Conservation (phyloP, 2,888 invertebrate genomes). For the Melanostoma scalare region DNA sequence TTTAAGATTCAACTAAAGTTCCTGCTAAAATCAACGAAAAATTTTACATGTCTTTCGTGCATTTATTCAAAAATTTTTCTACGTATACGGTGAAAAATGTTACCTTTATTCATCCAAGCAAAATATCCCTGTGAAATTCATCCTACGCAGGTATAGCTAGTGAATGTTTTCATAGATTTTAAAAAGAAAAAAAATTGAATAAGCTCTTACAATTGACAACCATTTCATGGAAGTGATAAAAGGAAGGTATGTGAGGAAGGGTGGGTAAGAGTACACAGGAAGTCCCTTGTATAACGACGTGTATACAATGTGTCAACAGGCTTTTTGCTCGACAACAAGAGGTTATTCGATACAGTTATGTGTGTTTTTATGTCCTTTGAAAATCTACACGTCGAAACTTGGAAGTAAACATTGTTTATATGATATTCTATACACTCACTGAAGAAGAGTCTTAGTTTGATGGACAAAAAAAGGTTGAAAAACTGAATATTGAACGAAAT, state of each 20-base stretch:
- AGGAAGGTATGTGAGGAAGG: slow-evolving; percentile 12
- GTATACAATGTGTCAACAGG: slow-evolving; percentile 55
- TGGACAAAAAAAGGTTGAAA: no score
- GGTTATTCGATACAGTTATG: not conserved
- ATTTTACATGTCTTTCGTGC: not conserved
- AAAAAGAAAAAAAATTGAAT: slow-evolving; percentile 25
- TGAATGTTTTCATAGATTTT: slow-evolving; percentile 8
- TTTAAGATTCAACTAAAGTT: no score
- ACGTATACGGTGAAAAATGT: not conserved
- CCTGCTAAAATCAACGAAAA: no score
- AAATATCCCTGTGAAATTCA: slow-evolving; percentile 2
- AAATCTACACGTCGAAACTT: no score
- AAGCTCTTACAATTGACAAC: slow-evolving; percentile 28
- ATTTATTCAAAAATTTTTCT: not conserved
- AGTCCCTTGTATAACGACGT: slow-evolving; percentile 47
- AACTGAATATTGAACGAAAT: no score
- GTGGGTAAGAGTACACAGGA: slow-evolving; percentile 20
- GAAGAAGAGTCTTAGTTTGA: no score
- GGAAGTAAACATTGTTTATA: no score
- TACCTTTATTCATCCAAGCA: no score
- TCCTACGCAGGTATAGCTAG: not conserved
- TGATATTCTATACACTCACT: no score
- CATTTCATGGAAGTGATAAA: slow-evolving; percentile 33
- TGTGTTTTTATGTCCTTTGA: no score
- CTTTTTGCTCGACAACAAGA: slow-evolving; percentile 36